These are phyloP conservation scores for Oikopleura dioica DNA, from an alignment of 23 tunicate species.

Conservation along the genomic window DNA sequence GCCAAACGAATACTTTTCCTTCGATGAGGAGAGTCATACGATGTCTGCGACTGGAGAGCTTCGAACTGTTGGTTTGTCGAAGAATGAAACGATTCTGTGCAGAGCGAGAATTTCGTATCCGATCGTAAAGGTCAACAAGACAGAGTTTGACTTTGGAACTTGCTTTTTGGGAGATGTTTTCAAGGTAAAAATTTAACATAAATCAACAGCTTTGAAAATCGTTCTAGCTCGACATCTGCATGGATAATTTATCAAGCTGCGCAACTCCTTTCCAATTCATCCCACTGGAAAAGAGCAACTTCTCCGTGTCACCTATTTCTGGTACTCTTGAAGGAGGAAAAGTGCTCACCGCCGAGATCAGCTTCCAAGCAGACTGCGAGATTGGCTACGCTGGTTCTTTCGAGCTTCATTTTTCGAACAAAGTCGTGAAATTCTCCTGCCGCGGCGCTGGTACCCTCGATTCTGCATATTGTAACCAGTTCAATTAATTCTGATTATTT, in stretches of 20 bases:
- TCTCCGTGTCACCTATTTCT: neutral
- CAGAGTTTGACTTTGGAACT: neutral
- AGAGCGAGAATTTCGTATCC: neutral
- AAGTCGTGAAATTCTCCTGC: too few species aligned
- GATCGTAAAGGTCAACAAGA: neutral
- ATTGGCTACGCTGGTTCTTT: too few species aligned
- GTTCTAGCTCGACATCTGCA: neutral
- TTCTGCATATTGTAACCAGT: too few species aligned
- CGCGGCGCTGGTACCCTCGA: too few species aligned
- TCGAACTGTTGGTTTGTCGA: neutral
- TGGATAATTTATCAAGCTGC: neutral
- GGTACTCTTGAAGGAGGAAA: neutral
- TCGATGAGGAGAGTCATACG: neutral
- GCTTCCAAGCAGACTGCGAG: too few species aligned
- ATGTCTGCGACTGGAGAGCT: neutral
- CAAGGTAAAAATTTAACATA: neutral
- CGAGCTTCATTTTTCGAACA: too few species aligned
- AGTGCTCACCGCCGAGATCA: neutral
- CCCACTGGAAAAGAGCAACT: neutral
- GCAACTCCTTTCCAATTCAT: neutral
- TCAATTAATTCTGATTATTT: too few species aligned
- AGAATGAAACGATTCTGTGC: neutral
- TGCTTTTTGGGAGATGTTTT: neutral
- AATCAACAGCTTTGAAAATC: neutral
- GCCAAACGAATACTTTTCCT: too few species aligned